Evolutionary conservation across 2,797 vertebrate genomes (phyloP).

Genomic region (Cirrhinus molitorella): DNA sequence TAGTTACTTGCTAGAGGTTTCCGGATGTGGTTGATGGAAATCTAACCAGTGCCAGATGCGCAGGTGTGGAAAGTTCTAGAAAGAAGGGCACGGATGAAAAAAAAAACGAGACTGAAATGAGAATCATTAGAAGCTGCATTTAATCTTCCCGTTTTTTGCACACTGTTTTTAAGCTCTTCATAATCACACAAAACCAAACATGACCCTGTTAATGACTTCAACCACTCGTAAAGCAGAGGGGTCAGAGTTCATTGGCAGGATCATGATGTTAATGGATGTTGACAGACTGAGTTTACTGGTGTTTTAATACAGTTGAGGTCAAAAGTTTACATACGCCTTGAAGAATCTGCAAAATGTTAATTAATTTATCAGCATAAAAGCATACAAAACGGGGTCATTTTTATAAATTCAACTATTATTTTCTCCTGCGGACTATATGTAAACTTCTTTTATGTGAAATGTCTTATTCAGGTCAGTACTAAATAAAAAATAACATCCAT

Average conservation of each 20-base stretch:
- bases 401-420: too few relatives aligned
- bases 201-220: not conserved
- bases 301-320: not conserved
- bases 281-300: not conserved
- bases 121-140: not conserved
- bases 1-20: conserved; percentile 4
- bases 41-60: not conserved
- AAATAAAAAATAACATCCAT: too few relatives aligned
- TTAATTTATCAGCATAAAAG: too few relatives aligned
- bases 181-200: not conserved
- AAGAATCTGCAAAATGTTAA: too few relatives aligned
- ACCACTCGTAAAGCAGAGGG: not conserved
- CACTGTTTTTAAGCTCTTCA: not conserved
- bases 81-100: not conserved
- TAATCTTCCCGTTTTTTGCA: not conserved
- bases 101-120: not conserved
- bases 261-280: not conserved
- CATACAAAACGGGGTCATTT: too few relatives aligned
- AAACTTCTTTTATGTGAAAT: too few relatives aligned
- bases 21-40: not conserved
- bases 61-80: not conserved
- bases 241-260: not conserved
- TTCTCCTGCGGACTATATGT: too few relatives aligned
- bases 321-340: too few relatives aligned
- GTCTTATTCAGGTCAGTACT: too few relatives aligned